These are phyloP conservation scores for Theristicus caerulescens DNA, from an alignment of 2,113 vertebrate species.

Conservation along the genomic window DNA sequence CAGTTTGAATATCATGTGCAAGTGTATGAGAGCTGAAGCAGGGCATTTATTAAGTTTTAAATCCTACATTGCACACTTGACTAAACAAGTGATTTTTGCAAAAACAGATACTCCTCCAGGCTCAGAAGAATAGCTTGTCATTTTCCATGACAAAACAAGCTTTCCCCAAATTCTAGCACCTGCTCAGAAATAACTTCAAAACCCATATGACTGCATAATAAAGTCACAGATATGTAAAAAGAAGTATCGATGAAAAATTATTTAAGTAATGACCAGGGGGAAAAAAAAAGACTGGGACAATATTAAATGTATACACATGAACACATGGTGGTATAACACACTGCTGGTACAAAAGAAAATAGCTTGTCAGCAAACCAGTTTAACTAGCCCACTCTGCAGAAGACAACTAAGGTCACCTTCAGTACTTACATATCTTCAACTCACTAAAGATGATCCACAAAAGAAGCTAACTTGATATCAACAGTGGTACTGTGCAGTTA, in stretches of 20 bases:
- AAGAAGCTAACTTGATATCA: background rate
- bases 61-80: background rate
- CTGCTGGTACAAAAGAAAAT: background rate
- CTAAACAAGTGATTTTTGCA: background rate
- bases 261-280: background rate
- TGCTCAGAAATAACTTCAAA: background rate
- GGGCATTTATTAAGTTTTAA: background rate
- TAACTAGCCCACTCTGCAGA: background rate
- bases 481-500: background rate
- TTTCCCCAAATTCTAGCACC: background rate
- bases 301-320: background rate
- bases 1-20: background rate
- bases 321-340: background rate
- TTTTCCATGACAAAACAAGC: background rate
- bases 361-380: background rate
- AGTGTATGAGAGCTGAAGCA: background rate
- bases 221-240: background rate
- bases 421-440: background rate
- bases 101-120: background rate
- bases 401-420: background rate
- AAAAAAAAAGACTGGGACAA: background rate
- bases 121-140: background rate
- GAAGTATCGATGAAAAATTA: background rate
- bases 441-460: background rate
- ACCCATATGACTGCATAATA: background rate